Evolutionary conservation across 1,140 invertebrate genomes (phyloP).

Genomic region (Portunus trituberculatus): DNA sequence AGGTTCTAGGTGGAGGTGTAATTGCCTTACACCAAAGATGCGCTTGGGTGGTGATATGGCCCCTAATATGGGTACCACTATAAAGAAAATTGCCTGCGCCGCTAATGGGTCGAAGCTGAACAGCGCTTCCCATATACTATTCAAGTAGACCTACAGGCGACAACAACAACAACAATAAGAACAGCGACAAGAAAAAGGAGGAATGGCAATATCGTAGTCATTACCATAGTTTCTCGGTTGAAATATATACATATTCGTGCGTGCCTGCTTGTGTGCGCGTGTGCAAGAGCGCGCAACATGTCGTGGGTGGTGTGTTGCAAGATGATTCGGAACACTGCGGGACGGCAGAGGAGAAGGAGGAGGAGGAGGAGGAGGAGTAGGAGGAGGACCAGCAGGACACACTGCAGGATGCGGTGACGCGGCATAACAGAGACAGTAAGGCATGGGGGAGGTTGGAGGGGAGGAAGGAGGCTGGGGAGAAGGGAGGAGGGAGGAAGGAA

Average conservation of each 20-base stretch:
- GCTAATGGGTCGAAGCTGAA: no score
- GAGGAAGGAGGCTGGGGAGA: no score
- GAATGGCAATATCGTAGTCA: background rate
- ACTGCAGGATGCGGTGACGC: background rate
- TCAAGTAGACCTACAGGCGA: no score
- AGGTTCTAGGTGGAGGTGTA: no score
- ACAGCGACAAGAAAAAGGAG: no score
- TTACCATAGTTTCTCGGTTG: background rate
- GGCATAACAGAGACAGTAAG: background rate
- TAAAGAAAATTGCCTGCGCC: no score
- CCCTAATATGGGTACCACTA: no score
- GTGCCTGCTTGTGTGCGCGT: constrained; percentile 40
- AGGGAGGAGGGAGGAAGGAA: no score
- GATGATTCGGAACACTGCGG: background rate
- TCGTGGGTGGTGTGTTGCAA: background rate
- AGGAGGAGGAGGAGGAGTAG: background rate
- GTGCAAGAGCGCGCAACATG: background rate
- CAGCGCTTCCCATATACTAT: no score
- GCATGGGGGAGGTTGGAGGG: background rate
- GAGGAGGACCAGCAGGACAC: background rate
- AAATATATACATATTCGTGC: background rate
- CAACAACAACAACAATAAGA: background rate
- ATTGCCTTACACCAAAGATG: no score
- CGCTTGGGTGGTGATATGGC: no score
- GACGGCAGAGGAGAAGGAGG: background rate